Evolutionary conservation across 2,888 invertebrate species (phyloP).

Genomic region (Parapristionchus giblindavisi): DNA sequence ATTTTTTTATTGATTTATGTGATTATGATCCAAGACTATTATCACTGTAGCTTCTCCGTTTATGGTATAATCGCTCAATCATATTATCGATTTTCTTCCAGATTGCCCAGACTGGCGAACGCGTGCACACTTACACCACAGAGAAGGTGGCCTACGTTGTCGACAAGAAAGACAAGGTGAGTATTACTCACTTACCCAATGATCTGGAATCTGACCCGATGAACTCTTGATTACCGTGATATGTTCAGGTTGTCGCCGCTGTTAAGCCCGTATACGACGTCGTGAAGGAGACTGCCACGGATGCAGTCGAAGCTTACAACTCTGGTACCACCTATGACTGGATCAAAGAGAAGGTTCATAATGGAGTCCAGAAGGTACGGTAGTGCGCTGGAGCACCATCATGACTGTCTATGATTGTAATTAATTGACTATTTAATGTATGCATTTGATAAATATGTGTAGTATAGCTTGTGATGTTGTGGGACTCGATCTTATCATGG

Average conservation of each 20-base stretch:
- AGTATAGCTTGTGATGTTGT: neutral
- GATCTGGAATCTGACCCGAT: neutral
- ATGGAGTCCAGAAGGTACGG: conserved; percentile 17
- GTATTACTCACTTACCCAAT: neutral
- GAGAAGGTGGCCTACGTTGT: conserved; percentile 14
- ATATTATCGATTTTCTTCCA: neutral
- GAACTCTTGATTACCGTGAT: neutral
- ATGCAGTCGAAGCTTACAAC: conserved; percentile 9
- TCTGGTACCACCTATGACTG: conserved; percentile 18
- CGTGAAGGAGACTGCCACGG: neutral
- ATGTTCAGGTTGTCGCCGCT: neutral
- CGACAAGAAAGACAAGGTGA: conserved; percentile 23
- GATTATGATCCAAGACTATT: no score
- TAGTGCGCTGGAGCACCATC: neutral
- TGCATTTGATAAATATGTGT: no score
- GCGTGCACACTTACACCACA: conserved; percentile 12
- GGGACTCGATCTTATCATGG: neutral
- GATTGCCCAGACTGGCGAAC: neutral
- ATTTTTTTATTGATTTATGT: no score
- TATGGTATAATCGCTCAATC: neutral
- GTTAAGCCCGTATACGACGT: neutral
- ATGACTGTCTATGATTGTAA: no score
- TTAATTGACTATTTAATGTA: no score
- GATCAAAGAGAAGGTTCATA: conserved; percentile 15
- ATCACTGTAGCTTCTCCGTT: no score